Percentiles rank a stretch among this genome's conserved stretches.
Conservation (phyloP, 1,140 invertebrate species). For the Eurosta solidaginis region DNA sequence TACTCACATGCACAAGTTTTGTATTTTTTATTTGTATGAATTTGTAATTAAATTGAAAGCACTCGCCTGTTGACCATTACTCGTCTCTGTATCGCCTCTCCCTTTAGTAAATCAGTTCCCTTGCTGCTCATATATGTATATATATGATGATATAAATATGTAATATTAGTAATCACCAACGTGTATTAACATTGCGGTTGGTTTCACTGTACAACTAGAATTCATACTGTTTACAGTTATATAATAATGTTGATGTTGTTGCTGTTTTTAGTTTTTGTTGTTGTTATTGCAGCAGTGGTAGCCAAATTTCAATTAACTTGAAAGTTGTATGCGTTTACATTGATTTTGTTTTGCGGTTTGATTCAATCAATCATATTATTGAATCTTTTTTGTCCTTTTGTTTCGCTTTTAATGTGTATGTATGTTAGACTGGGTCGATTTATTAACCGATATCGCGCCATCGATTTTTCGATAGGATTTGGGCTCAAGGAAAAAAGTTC, state of each 20-base stretch:
- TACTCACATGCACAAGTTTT: background rate
- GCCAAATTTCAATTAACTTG: conserved; percentile 22
- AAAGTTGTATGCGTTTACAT: conserved; percentile 21
- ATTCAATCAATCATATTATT: conserved; percentile 27
- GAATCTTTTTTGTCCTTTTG: background rate
- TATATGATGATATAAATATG: background rate
- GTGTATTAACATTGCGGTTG: background rate
- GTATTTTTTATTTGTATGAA: background rate
- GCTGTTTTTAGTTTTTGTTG: background rate
- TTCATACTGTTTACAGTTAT: background rate
- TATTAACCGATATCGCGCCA: no score
- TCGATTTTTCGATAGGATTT: no score
- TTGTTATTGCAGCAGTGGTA: conserved; percentile 3
- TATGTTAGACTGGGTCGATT: no score
- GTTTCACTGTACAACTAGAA: background rate
- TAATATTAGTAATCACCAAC: background rate
- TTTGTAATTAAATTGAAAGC: conserved; percentile 28
- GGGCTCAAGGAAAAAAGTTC: no score
- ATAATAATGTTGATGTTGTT: background rate
- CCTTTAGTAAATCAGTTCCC: background rate
- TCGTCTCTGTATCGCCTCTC: background rate
- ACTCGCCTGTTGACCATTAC: background rate
- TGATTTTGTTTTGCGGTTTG: conserved; percentile 26
- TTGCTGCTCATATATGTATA: background rate
- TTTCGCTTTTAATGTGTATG: no score